Percentiles rank a stretch among this genome's conserved stretches.
Conservation (phyloP, 2,113 vertebrate genomes). For the Grus americana region DNA sequence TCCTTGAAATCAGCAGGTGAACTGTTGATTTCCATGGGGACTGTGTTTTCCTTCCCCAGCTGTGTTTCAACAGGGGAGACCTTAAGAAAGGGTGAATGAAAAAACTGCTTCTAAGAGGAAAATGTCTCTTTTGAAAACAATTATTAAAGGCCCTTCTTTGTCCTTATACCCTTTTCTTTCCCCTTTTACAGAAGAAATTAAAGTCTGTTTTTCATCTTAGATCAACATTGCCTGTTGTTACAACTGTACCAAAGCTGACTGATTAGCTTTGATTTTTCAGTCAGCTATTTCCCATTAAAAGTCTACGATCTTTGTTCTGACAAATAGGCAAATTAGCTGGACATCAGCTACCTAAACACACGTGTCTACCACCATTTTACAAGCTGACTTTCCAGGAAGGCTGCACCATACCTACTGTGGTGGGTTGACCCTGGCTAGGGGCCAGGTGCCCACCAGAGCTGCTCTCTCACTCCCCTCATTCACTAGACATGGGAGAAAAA, state of each 20-base stretch:
- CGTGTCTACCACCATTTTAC: fast-evolving
- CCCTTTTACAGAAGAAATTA: neutral
- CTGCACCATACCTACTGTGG: neutral
- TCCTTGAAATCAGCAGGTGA: neutral
- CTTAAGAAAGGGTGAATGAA: neutral
- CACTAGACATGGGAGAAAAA: too few species aligned
- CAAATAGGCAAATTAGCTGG: neutral
- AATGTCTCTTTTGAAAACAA: neutral
- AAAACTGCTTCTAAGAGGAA: neutral
- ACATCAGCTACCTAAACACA: neutral
- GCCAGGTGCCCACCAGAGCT: too few species aligned
- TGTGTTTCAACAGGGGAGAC: neutral
- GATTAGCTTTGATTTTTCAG: neutral
- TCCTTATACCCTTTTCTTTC: neutral
- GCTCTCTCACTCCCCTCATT: too few species aligned
- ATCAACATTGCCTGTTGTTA: neutral
- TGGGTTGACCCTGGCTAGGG: too few species aligned
- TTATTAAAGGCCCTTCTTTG: neutral
- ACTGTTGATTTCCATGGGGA: neutral
- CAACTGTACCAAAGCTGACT: neutral
- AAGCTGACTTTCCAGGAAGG: neutral
- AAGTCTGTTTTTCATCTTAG: neutral
- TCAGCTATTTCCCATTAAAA: neutral
- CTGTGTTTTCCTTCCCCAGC: neutral
- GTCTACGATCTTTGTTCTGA: neutral